Conservation (phyloP, 2,797 vertebrate species). For the Diplodus puntazzo region DNA sequence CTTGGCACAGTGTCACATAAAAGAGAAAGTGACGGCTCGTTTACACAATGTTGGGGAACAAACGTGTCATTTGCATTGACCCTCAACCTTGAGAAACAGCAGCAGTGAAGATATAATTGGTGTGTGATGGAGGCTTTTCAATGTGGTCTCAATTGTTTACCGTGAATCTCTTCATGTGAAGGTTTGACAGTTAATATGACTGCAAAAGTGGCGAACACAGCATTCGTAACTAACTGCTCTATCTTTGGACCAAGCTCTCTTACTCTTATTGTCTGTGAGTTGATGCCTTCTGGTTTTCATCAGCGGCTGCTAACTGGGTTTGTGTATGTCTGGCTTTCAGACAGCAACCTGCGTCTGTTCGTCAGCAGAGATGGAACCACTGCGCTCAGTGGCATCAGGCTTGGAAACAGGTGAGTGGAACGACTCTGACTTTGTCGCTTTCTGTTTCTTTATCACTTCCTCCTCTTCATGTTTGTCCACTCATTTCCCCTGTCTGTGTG, state of each 20-base stretch:
- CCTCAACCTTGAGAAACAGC: neutral
- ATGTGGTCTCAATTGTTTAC: neutral
- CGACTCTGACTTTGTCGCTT: no score
- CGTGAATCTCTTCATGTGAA: neutral
- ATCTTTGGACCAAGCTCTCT: neutral
- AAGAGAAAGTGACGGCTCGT: neutral
- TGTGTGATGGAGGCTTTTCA: neutral
- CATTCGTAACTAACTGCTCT: neutral
- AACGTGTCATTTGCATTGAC: neutral
- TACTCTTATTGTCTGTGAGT: neutral
- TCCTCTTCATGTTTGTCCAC: neutral
- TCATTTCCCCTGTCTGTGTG: neutral
- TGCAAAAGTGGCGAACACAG: neutral
- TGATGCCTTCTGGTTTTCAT: neutral
- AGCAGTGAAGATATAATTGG: neutral
- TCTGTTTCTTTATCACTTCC: slow-evolving; percentile 2
- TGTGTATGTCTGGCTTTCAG: slow-evolving; percentile 77
- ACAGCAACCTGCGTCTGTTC: slow-evolving; percentile 96
- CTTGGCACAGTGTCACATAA: neutral
- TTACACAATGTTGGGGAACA: neutral
- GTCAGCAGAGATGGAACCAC: slow-evolving; percentile 95
- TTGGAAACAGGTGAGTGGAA: slow-evolving; percentile 91
- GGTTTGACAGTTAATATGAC: neutral
- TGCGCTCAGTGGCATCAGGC: slow-evolving; percentile 92
- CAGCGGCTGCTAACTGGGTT: neutral